A percentile compares a stretch with the other conserved stretches of the same genome.
Evolutionary conservation across 2,888 invertebrate species (phyloP).

Genomic region (Chrysopilus asiliformis): DNA sequence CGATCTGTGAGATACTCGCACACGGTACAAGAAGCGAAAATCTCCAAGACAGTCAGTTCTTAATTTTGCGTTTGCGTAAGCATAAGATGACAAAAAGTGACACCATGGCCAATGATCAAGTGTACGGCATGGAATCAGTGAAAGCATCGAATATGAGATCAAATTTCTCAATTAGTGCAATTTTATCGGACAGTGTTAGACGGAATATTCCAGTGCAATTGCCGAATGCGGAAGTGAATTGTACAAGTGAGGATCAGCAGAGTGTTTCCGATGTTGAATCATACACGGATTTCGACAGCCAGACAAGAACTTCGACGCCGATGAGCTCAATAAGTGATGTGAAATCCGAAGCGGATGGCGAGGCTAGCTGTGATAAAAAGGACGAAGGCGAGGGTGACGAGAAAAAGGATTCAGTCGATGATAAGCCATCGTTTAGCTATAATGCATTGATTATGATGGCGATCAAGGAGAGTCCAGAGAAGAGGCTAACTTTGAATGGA

Average conservation of each 20-base stretch:
- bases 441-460: slow-evolving; percentile 99
- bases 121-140: background rate
- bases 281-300: slow-evolving; percentile 28
- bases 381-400: slow-evolving; percentile 21
- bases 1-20: no score
- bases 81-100: background rate
- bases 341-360: slow-evolving; percentile 51
- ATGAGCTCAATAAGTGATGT: slow-evolving; percentile 36
- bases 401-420: slow-evolving; percentile 40
- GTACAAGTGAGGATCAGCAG: slow-evolving; percentile 7
- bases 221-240: slow-evolving; percentile 15
- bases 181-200: slow-evolving; percentile 46
- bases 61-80: no score
- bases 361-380: slow-evolving; percentile 34
- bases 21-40: no score
- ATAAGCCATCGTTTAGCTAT: slow-evolving; percentile 95
- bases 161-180: slow-evolving; percentile 68
- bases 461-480: slow-evolving; percentile 88
- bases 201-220: slow-evolving; percentile 3
- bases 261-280: slow-evolving; percentile 23
- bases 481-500: slow-evolving; percentile 83
- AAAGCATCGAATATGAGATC: slow-evolving; percentile 38
- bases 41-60: no score
- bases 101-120: background rate
- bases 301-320: slow-evolving; percentile 28